These are phyloP conservation scores for Pandemis corylana DNA, from an alignment of 2,888 invertebrate species.

Conservation along the genomic window DNA sequence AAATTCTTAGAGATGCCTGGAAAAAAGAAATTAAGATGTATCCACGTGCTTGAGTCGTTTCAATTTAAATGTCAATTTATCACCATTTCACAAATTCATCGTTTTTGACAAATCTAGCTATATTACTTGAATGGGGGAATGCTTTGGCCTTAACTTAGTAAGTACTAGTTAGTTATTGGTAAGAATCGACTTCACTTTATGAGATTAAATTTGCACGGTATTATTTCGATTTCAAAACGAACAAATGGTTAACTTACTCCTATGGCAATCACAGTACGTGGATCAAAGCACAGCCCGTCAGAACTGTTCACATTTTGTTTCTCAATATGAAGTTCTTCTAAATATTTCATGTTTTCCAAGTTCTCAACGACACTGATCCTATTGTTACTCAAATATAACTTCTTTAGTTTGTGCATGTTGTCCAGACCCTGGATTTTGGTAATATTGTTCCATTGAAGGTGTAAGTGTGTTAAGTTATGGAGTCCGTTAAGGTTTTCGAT, in stretches of 20 bases:
- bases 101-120: too few relatives aligned
- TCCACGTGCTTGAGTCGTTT: too few relatives aligned
- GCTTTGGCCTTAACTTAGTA: too few relatives aligned
- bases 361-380: conserved; percentile 89
- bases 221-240: neutral
- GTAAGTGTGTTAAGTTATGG: conserved; percentile 87
- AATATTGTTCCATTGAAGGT: conserved; percentile 91
- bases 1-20: conserved; percentile 83
- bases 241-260: conserved; percentile 73
- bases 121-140: too few relatives aligned
- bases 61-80: too few relatives aligned
- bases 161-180: too few relatives aligned
- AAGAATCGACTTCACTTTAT: too few relatives aligned
- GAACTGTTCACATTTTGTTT: conserved; percentile 85
- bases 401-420: conserved; percentile 87
- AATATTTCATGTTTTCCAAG: conserved; percentile 83
- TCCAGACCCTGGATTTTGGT: conserved; percentile 88
- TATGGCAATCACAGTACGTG: conserved; percentile 84
- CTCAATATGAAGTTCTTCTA: conserved; percentile 89
- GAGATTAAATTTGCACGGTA: too few relatives aligned
- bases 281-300: conserved; percentile 88
- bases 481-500: conserved; percentile 89
- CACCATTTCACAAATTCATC: too few relatives aligned
- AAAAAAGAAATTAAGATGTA: neutral
- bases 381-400: conserved; percentile 91